Percentiles rank a stretch among this genome's conserved stretches.
phyloP scores from a whole-genome alignment of 1,140 invertebrate genomes.

The Diachasmimorpha longicaudata region DNA sequence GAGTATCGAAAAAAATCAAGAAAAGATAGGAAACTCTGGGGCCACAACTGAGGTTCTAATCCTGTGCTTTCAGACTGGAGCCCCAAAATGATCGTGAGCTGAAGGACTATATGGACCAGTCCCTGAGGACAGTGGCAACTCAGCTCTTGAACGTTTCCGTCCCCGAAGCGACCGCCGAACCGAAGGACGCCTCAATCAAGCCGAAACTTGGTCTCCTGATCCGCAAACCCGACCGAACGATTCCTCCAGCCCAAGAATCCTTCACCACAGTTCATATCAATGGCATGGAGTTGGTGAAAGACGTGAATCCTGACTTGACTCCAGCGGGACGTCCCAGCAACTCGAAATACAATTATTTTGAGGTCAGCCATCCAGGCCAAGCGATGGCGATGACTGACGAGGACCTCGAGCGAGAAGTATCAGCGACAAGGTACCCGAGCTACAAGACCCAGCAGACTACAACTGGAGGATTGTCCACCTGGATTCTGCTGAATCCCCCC shows the following conservation, averaged over 20 bases:
- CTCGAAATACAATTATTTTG: conserved; percentile 59
- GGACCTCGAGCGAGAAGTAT: conserved; percentile 54
- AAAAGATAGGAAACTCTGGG: background rate
- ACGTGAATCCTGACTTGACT: conserved; percentile 29
- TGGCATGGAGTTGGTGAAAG: conserved; percentile 4
- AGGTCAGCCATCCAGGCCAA: conserved; percentile 55
- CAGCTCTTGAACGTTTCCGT: conserved; percentile 53
- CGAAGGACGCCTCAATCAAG: conserved; percentile 11
- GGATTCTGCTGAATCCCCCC: conserved; percentile 73
- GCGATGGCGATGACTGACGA: conserved; percentile 61
- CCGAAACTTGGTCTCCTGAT: conserved; percentile 25
- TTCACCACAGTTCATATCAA: conserved; percentile 9
- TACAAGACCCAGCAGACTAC: conserved; percentile 66
- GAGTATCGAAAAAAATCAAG: background rate
- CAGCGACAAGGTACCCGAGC: conserved; percentile 38
- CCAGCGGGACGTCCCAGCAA: conserved; percentile 52
- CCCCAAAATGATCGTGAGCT: conserved; percentile 29
- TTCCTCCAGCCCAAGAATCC: background rate
- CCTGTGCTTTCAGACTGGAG: conserved; percentile 31
- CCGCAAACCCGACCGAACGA: conserved; percentile 10
- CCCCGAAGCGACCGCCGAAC: conserved; percentile 27
- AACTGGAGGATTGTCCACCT: conserved; percentile 74
- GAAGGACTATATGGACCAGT: conserved; percentile 57
- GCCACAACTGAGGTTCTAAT: background rate
- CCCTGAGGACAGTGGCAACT: conserved; percentile 55